Evolutionary conservation across 2,888 invertebrate species (phyloP), one percentile per base, ranked within the genome.

Genomic region (Operophtera brumata): DNA sequence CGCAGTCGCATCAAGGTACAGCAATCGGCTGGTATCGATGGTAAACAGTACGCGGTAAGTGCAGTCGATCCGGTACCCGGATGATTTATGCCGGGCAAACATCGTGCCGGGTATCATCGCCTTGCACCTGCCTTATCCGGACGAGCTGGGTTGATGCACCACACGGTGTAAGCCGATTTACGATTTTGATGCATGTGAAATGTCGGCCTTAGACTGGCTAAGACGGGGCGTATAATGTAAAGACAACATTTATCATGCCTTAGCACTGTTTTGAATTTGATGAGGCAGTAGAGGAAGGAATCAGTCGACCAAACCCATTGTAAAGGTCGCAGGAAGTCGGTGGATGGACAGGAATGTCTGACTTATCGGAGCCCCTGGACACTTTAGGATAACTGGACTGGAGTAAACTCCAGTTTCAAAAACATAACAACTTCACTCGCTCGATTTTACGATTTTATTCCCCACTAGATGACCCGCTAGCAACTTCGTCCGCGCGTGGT

Each of bases 111-210:
- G 80, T 85, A 85, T 84, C 85, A 71, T 53, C 73, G 68, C 71
- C 78, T 79, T 75, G 78, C 84, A 85, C 84, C 84, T 84, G 84
- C 77, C 78, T 82, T 78, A 79, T 75, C 75, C 78, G 67, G 56
- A 61, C 51, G 61, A 57, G 59, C 60, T 46, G 51, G 51, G 54
- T 47, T 55, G 64, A 61, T 63, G 64, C 64, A 61, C 60, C 62
- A 51, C 64, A 64, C 65, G 64, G 44, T 52, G 57, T 84, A 82
- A 85, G 82, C 82, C 73, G 83, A 78, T 84, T 84, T 80, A 64
- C 65, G 77, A 76, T 77, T 83, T 77, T 77, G 78, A 81, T 82
- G 78, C 78, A 80, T 79, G 71, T 61, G 70, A 67, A 74, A 67
- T 65, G 57, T 65, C 66, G 42, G 58, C 51, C 54, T 61, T 47